Evolutionary conservation across 2,797 vertebrate species (phyloP), one percentile per base, ranked within the genome.

Genomic region (Semotilus atromaculatus): DNA sequence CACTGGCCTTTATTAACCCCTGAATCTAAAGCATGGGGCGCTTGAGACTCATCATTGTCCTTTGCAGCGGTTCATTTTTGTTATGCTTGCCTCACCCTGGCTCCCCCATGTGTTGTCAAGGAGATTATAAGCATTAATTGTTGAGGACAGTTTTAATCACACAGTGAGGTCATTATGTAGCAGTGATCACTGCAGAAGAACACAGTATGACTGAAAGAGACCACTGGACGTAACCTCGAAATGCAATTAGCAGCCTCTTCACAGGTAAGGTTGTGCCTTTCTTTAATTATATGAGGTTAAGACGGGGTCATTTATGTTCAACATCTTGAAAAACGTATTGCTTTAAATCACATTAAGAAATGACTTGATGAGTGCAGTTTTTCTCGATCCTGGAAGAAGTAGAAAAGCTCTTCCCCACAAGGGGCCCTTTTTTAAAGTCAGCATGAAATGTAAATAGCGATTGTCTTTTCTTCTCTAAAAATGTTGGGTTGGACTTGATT

Each of bases 101-200:
- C 64, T 81, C 74, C 86, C 62, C 80, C 82, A n/a, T 36, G 43
- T 43, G 68, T 86, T 64, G 68, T 78, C 73, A 83, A 85, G 60
- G 73, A 79, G 76, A 85, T 86, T 86, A 80, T 81, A 38, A 82
- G 76, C 77, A 71, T 83, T 89, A 88, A 90, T 88, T 86, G 87
- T 36, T 60, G 21, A n/a, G 71, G 81, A 87, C 68, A 83, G 67
- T 78, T 86, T 86, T 89, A 87, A 88, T 89, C 86, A 86, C 43
- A 55, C 74, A 75, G 68, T 85, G 81, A 86, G 75, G 81, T 80
- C 81, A 81, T 83, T 53, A 53, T 75, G 45, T 81, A 68, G 79
- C 81, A 34, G 40, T 51, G 76, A 34, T 60, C 68, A 67, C 70
- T 75, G 18, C 67, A 60, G 53, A 26, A 48, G 29, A 13, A 38